A percentile compares a stretch with the other conserved stretches of the same genome.
These are phyloP conservation scores for Antitype chi DNA, from an alignment of 2,888 invertebrate species.

Conservation along the genomic window DNA sequence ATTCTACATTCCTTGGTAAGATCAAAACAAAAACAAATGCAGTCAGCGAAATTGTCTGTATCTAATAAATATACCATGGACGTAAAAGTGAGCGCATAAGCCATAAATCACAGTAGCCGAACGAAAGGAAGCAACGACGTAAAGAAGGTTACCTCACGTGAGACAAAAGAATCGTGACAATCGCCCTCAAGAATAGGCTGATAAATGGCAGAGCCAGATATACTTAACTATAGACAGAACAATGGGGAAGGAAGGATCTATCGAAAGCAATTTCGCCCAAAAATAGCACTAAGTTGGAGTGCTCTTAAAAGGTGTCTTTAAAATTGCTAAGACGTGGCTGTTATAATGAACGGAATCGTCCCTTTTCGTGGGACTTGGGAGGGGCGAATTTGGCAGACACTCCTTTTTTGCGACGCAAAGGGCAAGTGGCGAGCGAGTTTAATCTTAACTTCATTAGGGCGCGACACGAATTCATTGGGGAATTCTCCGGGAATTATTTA, in stretches of 20 bases:
- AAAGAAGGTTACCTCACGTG: slow-evolving; percentile 73
- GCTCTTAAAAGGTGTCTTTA: slow-evolving; percentile 82
- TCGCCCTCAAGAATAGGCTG: slow-evolving; percentile 69
- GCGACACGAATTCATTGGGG: slow-evolving; percentile 63
- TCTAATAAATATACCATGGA: slow-evolving; percentile 71
- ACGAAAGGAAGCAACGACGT: slow-evolving; percentile 67
- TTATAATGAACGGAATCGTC: slow-evolving; percentile 78
- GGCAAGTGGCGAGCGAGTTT: slow-evolving; percentile 66
- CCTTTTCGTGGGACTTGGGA: slow-evolving; percentile 62
- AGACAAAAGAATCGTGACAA: slow-evolving; percentile 76
- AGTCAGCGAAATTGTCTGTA: slow-evolving; percentile 67
- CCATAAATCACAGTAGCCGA: slow-evolving; percentile 78
- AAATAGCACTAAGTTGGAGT: slow-evolving; percentile 78
- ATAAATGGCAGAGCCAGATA: slow-evolving; percentile 74
- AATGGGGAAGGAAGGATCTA: slow-evolving; percentile 71
- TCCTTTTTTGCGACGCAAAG: slow-evolving; percentile 63
- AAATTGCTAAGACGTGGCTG: slow-evolving; percentile 79
- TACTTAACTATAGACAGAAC: slow-evolving; percentile 65
- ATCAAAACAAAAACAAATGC: slow-evolving; percentile 69
- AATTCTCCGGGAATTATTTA: slow-evolving; percentile 58
- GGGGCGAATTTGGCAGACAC: slow-evolving; percentile 64
- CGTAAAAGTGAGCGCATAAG: slow-evolving; percentile 69
- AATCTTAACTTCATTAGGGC: slow-evolving; percentile 66
- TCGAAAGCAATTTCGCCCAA: slow-evolving; percentile 73
- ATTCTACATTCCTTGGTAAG: neutral